Evolutionary conservation across 2,113 vertebrate genomes (phyloP).

Genomic region (Nematolebias whitei): DNA sequence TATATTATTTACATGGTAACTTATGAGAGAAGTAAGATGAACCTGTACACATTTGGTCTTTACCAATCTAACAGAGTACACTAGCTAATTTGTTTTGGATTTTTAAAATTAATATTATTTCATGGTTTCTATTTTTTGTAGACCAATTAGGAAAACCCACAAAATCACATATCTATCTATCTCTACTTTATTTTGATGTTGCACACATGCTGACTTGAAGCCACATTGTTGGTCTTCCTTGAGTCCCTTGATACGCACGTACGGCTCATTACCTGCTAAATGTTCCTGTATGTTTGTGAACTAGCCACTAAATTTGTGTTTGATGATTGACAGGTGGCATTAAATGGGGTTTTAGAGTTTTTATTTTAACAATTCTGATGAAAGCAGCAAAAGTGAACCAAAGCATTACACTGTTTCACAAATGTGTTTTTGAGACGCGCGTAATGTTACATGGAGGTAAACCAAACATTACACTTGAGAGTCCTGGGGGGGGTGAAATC

Average conservation of each 20-base stretch:
- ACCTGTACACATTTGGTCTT: too few relatives aligned
- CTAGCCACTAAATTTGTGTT: not conserved
- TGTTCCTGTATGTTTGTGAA: constrained; percentile 1
- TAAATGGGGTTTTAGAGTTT: constrained; percentile 1
- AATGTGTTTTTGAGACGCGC: too few relatives aligned
- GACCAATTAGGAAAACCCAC: too few relatives aligned
- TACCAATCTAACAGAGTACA: too few relatives aligned
- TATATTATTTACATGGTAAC: not conserved
- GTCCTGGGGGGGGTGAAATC: too few relatives aligned
- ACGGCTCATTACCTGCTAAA: constrained; percentile 17
- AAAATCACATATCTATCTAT: not conserved
- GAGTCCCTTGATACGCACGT: not conserved
- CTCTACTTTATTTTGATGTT: not conserved
- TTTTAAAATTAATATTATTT: too few relatives aligned
- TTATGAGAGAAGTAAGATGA: too few relatives aligned
- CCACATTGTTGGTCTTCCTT: not conserved
- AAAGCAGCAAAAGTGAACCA: not conserved
- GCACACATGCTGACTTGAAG: not conserved
- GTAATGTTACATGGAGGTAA: not conserved
- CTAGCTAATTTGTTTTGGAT: too few relatives aligned
- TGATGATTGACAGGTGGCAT: constrained; percentile 6
- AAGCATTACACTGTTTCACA: not conserved
- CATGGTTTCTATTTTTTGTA: too few relatives aligned
- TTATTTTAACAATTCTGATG: not conserved
- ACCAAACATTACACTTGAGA: not conserved